Base-by-base conservation (phyloP, 2,113 vertebrate species). In the Saccopteryx leptura region DNA sequence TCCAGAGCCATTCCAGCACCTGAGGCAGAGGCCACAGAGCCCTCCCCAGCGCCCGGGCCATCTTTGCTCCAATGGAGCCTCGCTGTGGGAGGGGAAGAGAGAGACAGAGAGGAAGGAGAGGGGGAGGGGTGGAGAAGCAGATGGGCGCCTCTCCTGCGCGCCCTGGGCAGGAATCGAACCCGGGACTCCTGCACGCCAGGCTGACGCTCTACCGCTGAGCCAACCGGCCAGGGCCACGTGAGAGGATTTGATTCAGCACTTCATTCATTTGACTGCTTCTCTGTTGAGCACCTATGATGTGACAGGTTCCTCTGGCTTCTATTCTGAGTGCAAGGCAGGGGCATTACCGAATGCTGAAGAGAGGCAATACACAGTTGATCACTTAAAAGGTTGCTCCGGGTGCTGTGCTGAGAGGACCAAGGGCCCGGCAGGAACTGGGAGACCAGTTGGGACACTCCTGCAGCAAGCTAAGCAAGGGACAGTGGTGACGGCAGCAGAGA, bases 251-350 rank as follows among this genome's bases (percentile, higher is more conserved):
- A 80, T 86, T 86, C 39, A 90, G 88, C 33, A 54, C 28, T 68
- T 66, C 48, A 75, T 50, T 86, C 66, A 92, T 71, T 91, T 15
- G 33, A 74, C 31, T 82, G 72, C 54, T 75, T 75, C 80, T 23
- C 54, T 52, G 46, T 66, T 65, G 69, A 90, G 18, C 15, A 74
- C 46, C 68, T 90, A 89, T 31, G 52, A 65, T 13, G 75, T 24
- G 4, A 56, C 68, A 56, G 75, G 17, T 54, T 54, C 76, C n/a
- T 69, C 48, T 18, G 46, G 52, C 33, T 90, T 86, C 71, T 74
- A 90, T 84, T 80, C 71, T 95, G n/a, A 78, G 65, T 83, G 31
- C 90, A 82, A 94, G 65, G 48, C 68, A 88, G n/a, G 54, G 63
- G 46, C 18, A 79, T 0, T 83, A 58, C 14, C 79, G 65, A 87